Conservation (phyloP, 1,140 invertebrate species). For the Tenebrio molitor region DNA sequence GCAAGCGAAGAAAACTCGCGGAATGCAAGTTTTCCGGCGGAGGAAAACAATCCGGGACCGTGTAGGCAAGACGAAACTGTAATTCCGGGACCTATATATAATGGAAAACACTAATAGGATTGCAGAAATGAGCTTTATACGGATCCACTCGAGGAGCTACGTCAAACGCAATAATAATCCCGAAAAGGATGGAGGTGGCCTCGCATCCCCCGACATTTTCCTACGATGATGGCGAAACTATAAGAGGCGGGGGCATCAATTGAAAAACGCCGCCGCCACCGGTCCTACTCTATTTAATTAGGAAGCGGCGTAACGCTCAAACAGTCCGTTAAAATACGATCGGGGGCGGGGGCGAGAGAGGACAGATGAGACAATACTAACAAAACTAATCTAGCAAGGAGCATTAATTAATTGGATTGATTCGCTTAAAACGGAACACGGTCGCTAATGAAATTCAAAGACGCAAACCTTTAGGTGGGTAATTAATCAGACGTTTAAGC, state of each 20-base stretch:
- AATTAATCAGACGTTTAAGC: slow-evolving; percentile 54
- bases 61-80: slow-evolving; percentile 19
- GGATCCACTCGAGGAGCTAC: slow-evolving; percentile 21
- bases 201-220: background rate
- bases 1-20: background rate
- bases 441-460: slow-evolving; percentile 52
- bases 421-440: slow-evolving; percentile 49
- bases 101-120: slow-evolving; percentile 36
- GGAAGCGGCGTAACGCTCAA: slow-evolving; percentile 5
- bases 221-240: slow-evolving; percentile 5
- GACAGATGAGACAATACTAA: slow-evolving; percentile 27
- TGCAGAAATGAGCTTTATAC: slow-evolving; percentile 35
- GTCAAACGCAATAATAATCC: slow-evolving; percentile 38
- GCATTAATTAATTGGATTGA: slow-evolving; percentile 56
- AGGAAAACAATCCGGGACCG: slow-evolving; percentile 23
- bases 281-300: slow-evolving; percentile 28
- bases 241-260: background rate
- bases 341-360: background rate
- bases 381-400: slow-evolving; percentile 40
- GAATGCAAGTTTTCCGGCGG: slow-evolving; percentile 19
- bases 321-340: background rate
- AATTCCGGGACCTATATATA: slow-evolving; percentile 26
- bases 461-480: slow-evolving; percentile 45
- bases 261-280: slow-evolving; percentile 21
- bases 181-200: slow-evolving; percentile 27